A percentile compares a stretch with the other conserved stretches of the same genome.
Evolutionary conservation across 2,888 invertebrate species (phyloP).

Genomic region (Gortyna flavago): DNA sequence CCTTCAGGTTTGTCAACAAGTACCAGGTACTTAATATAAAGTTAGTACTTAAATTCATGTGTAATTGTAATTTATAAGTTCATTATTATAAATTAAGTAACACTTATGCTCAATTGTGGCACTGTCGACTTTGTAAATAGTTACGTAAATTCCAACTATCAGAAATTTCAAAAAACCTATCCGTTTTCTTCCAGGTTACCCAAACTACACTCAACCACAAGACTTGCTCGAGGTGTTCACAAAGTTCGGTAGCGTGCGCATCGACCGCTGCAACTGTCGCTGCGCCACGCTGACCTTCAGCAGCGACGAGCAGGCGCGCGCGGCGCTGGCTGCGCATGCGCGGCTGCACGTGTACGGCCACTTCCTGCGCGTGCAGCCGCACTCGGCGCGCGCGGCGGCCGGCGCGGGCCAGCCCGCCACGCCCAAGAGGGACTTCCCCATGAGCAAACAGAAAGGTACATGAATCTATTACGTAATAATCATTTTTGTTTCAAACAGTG

Average conservation of each 20-base stretch:
- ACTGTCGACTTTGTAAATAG: too few relatives aligned
- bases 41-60: too few relatives aligned
- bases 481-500: background rate
- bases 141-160: too few relatives aligned
- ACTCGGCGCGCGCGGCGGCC: constrained; percentile 45
- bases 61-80: background rate
- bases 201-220: constrained; percentile 75
- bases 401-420: constrained; percentile 26
- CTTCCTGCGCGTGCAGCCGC: constrained; percentile 71
- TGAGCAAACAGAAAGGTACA: constrained; percentile 70
- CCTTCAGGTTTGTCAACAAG: background rate
- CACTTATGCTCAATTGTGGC: background rate
- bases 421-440: constrained; percentile 67
- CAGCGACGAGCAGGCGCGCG: constrained; percentile 63
- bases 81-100: background rate
- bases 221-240: constrained; percentile 76
- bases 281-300: constrained; percentile 71
- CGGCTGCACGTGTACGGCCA: constrained; percentile 78
- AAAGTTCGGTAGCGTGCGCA: constrained; percentile 71
- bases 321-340: constrained; percentile 68
- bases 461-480: background rate
- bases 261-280: constrained; percentile 70
- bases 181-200: constrained; percentile 74
- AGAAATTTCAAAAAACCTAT: background rate
- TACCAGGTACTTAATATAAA: background rate